These are phyloP conservation scores for Emberiza fucata DNA, from an alignment of 2,113 vertebrate genomes.

Conservation along the genomic window DNA sequence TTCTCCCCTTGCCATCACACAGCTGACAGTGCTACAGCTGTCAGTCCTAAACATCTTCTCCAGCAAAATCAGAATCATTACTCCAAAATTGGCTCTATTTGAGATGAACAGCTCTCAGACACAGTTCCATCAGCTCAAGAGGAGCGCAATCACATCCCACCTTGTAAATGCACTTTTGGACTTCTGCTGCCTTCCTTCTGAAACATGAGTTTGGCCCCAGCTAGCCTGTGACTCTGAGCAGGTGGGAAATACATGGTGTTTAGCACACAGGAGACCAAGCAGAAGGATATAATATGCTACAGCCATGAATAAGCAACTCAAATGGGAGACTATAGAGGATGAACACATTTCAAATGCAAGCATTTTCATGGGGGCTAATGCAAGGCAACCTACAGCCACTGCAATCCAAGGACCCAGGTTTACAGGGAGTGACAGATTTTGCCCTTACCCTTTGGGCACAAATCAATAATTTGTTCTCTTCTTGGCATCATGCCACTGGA, in stretches of 20 bases:
- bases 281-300: background rate
- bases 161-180: background rate
- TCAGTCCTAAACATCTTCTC: background rate
- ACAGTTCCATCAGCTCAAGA: background rate
- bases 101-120: background rate
- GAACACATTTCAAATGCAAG: background rate
- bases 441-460: background rate
- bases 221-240: background rate
- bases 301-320: background rate
- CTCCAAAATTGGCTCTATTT: background rate
- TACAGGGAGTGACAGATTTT: background rate
- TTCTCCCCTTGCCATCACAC: background rate
- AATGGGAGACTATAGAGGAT: background rate
- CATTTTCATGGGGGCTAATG: background rate
- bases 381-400: background rate
- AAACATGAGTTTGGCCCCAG: background rate
- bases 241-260: background rate
- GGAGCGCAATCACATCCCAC: background rate
- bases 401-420: rapidly evolving
- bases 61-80: background rate
- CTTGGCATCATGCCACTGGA: background rate
- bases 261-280: background rate
- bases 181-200: background rate
- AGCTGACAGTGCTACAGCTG: background rate
- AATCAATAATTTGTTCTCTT: background rate